phyloP scores from a whole-genome alignment of 2,888 invertebrate genomes.

The Nomada hirtipes region DNA sequence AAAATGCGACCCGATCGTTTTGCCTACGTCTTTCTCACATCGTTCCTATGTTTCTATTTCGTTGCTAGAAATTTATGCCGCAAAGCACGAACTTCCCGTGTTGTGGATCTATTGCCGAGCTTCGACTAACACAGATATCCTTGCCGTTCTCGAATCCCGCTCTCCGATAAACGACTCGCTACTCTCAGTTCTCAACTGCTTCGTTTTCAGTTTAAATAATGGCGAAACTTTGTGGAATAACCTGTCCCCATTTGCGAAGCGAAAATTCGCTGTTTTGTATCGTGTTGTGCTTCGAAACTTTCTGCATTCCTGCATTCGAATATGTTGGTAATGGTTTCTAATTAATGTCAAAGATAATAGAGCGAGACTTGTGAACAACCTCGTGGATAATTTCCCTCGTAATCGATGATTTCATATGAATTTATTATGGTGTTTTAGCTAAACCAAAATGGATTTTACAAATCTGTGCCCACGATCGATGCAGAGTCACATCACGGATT shows the following conservation, averaged over 20 bases:
- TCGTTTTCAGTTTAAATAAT: slow-evolving; percentile 34
- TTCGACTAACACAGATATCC: slow-evolving; percentile 6
- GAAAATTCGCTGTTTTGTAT: too few relatives aligned
- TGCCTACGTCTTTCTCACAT: not conserved
- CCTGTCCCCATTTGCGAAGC: not conserved
- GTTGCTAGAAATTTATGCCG: not conserved
- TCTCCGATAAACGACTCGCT: slow-evolving; percentile 10
- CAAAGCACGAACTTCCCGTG: slow-evolving; percentile 23
- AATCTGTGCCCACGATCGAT: not conserved
- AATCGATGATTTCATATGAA: too few relatives aligned
- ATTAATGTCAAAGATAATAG: too few relatives aligned
- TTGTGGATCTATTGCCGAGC: slow-evolving; percentile 21
- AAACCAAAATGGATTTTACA: not conserved
- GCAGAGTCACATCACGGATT: not conserved
- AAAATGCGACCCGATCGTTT: slow-evolving; percentile 13
- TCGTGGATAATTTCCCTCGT: too few relatives aligned
- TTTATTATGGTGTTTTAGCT: not conserved
- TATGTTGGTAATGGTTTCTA: too few relatives aligned
- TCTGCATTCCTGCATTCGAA: too few relatives aligned
- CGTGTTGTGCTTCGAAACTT: too few relatives aligned
- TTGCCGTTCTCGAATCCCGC: not conserved
- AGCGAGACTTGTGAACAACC: too few relatives aligned
- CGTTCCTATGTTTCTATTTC: slow-evolving; percentile 7
- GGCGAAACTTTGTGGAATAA: slow-evolving; percentile 23
- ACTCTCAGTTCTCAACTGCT: not conserved